phyloP scores from a whole-genome alignment of 1,140 invertebrate genomes.

The Hycleus phaleratus region DNA sequence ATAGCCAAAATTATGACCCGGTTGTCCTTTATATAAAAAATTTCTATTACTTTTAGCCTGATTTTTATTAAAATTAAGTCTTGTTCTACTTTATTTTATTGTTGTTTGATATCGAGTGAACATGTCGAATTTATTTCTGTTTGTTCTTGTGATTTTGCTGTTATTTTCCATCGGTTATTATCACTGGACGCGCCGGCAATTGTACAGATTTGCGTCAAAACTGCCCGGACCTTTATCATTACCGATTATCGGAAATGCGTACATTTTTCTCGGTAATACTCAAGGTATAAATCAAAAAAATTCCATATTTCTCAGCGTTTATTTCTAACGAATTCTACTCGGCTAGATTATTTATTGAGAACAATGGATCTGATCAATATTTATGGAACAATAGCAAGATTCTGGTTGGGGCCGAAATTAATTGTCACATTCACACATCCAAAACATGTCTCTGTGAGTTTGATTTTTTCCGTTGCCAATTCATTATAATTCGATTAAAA shows the following conservation, averaged over 20 bases:
- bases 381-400: not conserved
- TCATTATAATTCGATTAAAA: not conserved
- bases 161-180: no score
- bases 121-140: no score
- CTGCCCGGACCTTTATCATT: not conserved
- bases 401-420: not conserved
- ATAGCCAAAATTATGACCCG: no score
- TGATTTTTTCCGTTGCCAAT: not conserved
- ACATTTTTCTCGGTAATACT: not conserved
- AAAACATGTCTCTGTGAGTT: not conserved
- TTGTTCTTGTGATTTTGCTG: no score
- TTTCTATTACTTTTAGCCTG: no score
- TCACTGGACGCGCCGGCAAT: no score
- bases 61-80: no score
- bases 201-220: no score
- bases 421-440: not conserved
- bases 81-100: no score
- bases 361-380: not conserved
- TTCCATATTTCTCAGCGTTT: not conserved
- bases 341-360: not conserved
- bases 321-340: not conserved
- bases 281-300: not conserved
- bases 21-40: no score
- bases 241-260: not conserved
- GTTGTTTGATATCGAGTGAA: no score